Evolutionary conservation across 2,888 invertebrate species (phyloP), one percentile per base, ranked within the genome.

Genomic region (Lottia scabra): DNA sequence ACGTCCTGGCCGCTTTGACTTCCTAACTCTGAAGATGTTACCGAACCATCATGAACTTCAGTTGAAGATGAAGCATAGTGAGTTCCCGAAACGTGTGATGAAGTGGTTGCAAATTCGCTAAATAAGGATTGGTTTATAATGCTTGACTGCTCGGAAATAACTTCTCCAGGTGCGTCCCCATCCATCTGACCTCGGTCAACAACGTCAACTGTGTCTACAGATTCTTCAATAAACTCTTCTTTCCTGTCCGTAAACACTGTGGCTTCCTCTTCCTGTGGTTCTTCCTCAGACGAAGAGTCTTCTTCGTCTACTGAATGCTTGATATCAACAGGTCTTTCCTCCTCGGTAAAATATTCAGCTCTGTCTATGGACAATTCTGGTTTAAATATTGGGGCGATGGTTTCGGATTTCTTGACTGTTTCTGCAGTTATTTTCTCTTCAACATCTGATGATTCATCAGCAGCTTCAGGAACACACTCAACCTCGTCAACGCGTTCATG

Each of bases 1-100:
- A 69, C 43, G 43, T 71, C 71, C 30, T 70, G 38, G 15, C 68
- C 19, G 23, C 77, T 77, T 26, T 79, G 76, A 13, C 56, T 65
- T 27, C 78, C 76, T 44, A 74, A 44, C 46, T 81, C 83, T 75
- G 81, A 82, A 5, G 80, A 81, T 23, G 81, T 78, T 27, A 73
- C 74, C 44, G 81, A 83, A 15, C 76, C 73, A 63, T 76, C 80
- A 30, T 82, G 80, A 45, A 75, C 79, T 70, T 81, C 82, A 19
- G 77, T 80, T 30, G 82, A 82, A 10, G 78, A 76, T 44, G 83
- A 72, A 27, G 78, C 78, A 63, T 75, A 74, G 13, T 80, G 70
- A 4, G 75, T 73, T 46, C 69, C 48, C 19, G 65, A 56, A 43
- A 71, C 71, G 23, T 67, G 70, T 19, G 56, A 56, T 13, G 19